Base-by-base conservation (phyloP, 2,888 invertebrate species). In the Pristionchus entomophagus region DNA sequence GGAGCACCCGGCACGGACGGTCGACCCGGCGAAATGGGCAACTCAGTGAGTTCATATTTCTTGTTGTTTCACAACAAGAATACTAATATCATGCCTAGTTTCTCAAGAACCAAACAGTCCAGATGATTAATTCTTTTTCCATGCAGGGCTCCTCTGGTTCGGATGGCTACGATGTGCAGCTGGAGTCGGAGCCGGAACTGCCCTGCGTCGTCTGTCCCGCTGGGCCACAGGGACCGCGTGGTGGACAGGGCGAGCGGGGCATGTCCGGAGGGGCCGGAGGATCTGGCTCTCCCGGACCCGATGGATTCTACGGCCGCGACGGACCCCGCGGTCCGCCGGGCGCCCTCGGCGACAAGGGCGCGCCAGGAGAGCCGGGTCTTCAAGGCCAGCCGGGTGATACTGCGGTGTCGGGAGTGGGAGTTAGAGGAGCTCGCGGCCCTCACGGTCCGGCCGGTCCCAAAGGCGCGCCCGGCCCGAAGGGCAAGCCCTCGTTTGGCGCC, bases 181-280 rank as follows among this genome's bases (percentile, higher is more conserved):
- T 93, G 35, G 93, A 92, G 65, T 89, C 90, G 0, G 91, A 93
- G 51, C 90, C 91, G 29, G 93, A 93, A 41, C 88, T 93, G 38
- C 92, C 93, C 12, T 93, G 93, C 83, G 91, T 91, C 17, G 91
- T 93, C 62, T 93, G 93, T 77, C 93, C 93, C 17, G 92, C 90
- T 26, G 93, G 93, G 56, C 93, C 93, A 26, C 92, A 92, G 29
- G 93, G 93, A 69, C 91, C 91, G 78, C 86, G 91, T 59, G 94
- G 94, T 65, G 87, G 89, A 26, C 93, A 92, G 87, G 93, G 93
- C 69, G 93, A 93, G 73, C 89, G 93, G 29, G 94, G 93, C 22
- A 87, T 90, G 85, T 86, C 90, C 32, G 93, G 91, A 56, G 83
- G 87, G 10, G 86, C 87, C 41, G 93, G 92, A 62, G 82, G 84